Evolutionary conservation across 2,797 vertebrate species (phyloP).

Genomic region (Sorex maritimensis): DNA sequence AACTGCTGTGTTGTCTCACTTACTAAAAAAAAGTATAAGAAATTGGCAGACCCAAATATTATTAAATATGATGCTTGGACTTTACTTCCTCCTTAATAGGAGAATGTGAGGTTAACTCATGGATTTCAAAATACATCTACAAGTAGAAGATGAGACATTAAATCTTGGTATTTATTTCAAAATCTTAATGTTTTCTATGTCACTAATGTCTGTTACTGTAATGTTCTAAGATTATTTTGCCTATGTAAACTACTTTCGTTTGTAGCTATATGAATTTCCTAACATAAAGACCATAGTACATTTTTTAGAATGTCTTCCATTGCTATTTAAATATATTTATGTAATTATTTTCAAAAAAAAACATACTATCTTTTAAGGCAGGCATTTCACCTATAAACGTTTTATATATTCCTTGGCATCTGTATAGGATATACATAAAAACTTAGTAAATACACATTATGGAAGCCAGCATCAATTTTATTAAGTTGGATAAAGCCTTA

Average conservation of each 20-base stretch:
- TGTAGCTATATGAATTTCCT: slow-evolving; percentile 27
- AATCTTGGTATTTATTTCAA: neutral
- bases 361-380: slow-evolving; percentile 46
- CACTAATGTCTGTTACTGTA: neutral
- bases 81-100: slow-evolving; percentile 36
- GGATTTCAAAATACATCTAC: slow-evolving; percentile 42
- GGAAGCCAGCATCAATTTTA: slow-evolving; percentile 26
- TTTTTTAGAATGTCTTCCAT: slow-evolving; percentile 52
- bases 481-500: slow-evolving; percentile 40
- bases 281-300: neutral
- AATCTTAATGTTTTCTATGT: neutral
- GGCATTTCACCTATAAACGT: slow-evolving; percentile 24
- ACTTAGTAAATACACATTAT: slow-evolving; percentile 46
- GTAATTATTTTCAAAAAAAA: slow-evolving; percentile 32
- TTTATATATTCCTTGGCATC: slow-evolving; percentile 36
- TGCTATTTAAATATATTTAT: slow-evolving; percentile 56
- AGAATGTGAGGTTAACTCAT: neutral
- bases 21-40: neutral
- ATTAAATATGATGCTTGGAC: neutral
- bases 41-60: neutral
- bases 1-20: neutral
- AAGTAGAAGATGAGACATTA: neutral
- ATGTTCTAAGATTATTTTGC: neutral
- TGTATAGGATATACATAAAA: slow-evolving; percentile 16
- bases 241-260: slow-evolving; percentile 34